These are phyloP conservation scores for Conops quadrifasciatus DNA, from an alignment of 2,888 invertebrate species.

Conservation along the genomic window DNA sequence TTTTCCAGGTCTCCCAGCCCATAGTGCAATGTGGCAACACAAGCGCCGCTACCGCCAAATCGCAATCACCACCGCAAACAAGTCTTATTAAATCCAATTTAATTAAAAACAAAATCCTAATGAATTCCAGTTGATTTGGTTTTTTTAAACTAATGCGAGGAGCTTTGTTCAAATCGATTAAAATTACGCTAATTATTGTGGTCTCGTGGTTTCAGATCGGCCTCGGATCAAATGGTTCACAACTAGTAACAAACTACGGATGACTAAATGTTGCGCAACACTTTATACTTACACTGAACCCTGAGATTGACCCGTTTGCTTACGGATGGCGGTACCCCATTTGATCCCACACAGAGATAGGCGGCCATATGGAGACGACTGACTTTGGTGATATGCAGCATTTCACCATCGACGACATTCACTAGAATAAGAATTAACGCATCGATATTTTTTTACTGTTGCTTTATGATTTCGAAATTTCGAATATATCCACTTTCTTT, in stretches of 20 bases:
- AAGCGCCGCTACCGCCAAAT: background rate
- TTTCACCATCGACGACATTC: slow-evolving; percentile 87
- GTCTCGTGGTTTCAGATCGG: too few relatives aligned
- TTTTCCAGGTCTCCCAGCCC: too few relatives aligned
- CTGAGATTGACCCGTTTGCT: slow-evolving; percentile 84
- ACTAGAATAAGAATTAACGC: slow-evolving; percentile 67
- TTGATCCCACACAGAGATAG: slow-evolving; percentile 91
- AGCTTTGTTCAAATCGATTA: background rate
- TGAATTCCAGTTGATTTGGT: background rate
- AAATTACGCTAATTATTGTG: background rate
- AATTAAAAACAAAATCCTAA: background rate
- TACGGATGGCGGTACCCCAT: slow-evolving; percentile 90
- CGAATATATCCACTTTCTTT: slow-evolving; percentile 7
- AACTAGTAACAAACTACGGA: background rate
- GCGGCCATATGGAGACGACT: slow-evolving; percentile 92
- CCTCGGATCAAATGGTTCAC: too few relatives aligned
- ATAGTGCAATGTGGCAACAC: background rate
- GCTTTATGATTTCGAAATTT: background rate
- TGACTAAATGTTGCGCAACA: background rate
- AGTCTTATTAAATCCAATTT: background rate
- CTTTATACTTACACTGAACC: slow-evolving; percentile 79
- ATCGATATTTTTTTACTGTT: background rate
- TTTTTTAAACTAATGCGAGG: background rate
- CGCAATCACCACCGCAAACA: background rate
- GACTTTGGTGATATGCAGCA: slow-evolving; percentile 85